Evolutionary conservation across 2,113 vertebrate species (phyloP), one percentile per base, ranked within the genome.

Genomic region (Apteryx owenii): DNA sequence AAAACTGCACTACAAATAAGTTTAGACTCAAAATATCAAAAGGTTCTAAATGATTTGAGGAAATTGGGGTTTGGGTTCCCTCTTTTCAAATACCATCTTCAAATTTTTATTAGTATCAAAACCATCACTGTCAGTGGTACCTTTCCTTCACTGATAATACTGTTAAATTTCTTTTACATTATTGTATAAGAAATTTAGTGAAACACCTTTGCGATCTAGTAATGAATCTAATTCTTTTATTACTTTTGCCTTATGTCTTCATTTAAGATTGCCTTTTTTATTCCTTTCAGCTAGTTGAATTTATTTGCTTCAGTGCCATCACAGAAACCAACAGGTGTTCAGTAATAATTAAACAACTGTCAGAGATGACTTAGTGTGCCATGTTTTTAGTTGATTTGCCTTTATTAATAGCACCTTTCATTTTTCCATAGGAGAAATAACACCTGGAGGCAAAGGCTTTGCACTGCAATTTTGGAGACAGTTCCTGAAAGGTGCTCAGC

Each of bases 341-440:
- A 68, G 65, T 50, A 82, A 85, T 76, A 90, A 92, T 82, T 94
- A 95, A 72, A 68, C 12, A 94, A 87, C 46, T 50, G 31, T 53
- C 81, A 75, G 60, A 95, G 71, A 84, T 83, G 48, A 89, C 44
- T 78, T 56, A 85, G 70, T 60, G 28, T 69, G 26, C 8, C 11
- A 33, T 78, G 77, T 93, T 26, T 1, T 7, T 10, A 23, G 20
- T 44, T 90, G 29, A 81, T 82, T 44, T 90, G 38, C 66, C 61
- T 80, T 94, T 65, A 72, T 79, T 93, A 86, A 82, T 75, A 94
- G 20, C 18, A 75, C 2, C 23, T 90, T 94, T 81, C 10, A 53
- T 87, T 96, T 92, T 96, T 5, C 76, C 78, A 23, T 13, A 72
- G 20, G 46, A 86, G 18, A 94, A 85, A 61, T 56, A 90, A 87